phyloP scores from a whole-genome alignment of 2,797 vertebrate genomes.

The Helicolenus hilgendorfi region DNA sequence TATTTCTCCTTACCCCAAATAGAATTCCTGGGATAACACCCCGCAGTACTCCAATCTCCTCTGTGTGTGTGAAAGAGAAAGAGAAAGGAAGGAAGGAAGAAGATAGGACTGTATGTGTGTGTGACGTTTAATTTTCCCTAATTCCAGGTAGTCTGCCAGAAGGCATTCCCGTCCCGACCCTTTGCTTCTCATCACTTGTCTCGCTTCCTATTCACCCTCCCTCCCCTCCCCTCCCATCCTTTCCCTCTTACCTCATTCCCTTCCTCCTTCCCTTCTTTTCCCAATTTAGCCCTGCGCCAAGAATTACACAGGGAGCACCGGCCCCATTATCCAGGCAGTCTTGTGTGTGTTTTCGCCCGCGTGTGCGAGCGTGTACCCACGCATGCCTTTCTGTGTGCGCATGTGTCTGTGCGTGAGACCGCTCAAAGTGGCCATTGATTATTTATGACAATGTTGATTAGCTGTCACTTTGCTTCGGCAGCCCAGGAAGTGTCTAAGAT shows the following conservation, averaged over 20 bases:
- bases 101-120: conserved; percentile 73
- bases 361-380: conserved; percentile 51
- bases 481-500: conserved; percentile 92
- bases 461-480: conserved; percentile 92
- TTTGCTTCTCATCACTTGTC: conserved; percentile 70
- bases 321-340: conserved; percentile 86
- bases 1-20: conserved; percentile 70
- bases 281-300: conserved; percentile 85
- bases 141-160: conserved; percentile 90
- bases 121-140: conserved; percentile 91
- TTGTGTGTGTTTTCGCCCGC: conserved; percentile 57
- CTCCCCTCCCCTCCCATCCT: conserved; percentile 43
- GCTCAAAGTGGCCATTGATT: conserved; percentile 92
- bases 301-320: conserved; percentile 87
- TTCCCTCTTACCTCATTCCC: conserved; percentile 72
- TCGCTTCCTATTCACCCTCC: conserved; percentile 49
- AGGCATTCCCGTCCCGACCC: conserved; percentile 83
- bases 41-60: conserved; percentile 59
- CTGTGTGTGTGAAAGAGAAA: conserved; percentile 50
- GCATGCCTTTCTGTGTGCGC: conserved; percentile 67
- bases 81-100: conserved; percentile 51
- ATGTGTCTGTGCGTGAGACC: conserved; percentile 70
- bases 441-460: conserved; percentile 95
- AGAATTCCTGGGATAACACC: conserved; percentile 72
- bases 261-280: conserved; percentile 83